Percentiles rank a stretch among this genome's conserved stretches.
phyloP scores from a whole-genome alignment of 2,797 vertebrate genomes.

The Selene dorsalis region DNA sequence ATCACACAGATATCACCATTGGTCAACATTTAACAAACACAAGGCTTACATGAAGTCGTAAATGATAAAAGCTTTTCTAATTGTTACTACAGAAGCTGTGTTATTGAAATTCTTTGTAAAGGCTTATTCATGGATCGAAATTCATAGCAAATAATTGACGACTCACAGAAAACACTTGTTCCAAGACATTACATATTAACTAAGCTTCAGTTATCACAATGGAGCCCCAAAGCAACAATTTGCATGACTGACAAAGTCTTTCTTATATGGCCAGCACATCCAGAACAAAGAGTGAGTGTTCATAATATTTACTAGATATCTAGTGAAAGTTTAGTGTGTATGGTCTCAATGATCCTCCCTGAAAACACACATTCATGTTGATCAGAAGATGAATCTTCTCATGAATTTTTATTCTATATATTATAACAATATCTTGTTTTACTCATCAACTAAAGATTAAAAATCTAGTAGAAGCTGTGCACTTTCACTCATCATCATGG shows the following conservation, averaged over 20 bases:
- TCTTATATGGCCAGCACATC: neutral
- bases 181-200: conserved; percentile 79
- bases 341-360: conserved; percentile 23
- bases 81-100: neutral
- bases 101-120: conserved; percentile 31
- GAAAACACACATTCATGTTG: conserved; percentile 30
- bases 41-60: neutral
- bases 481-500: neutral
- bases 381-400: neutral
- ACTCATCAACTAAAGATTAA: neutral
- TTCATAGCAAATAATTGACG: conserved; percentile 77
- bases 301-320: conserved; percentile 47
- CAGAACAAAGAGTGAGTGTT: conserved; percentile 22
- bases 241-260: conserved; percentile 37
- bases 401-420: conserved; percentile 8
- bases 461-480: neutral
- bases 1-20: neutral
- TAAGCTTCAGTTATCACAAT: conserved; percentile 53
- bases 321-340: conserved; percentile 11
- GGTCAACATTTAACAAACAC: neutral
- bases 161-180: conserved; percentile 40
- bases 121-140: conserved; percentile 48
- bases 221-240: conserved; percentile 42
- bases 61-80: neutral
- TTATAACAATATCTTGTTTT: neutral